Conservation (phyloP, 2,113 vertebrate species). For the Canis aureus region DNA sequence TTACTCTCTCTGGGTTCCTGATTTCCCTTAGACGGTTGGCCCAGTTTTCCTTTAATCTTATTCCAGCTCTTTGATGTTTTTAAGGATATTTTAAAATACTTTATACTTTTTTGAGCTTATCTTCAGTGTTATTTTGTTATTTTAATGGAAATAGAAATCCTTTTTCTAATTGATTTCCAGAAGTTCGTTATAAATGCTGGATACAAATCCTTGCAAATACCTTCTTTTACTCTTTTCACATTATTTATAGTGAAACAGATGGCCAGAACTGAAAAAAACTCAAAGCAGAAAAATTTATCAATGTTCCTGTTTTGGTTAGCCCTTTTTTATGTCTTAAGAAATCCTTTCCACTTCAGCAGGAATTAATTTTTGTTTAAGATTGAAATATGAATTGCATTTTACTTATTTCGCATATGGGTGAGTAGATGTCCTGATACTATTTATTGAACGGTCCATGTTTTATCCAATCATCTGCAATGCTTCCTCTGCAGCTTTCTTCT, state of each 20-base stretch:
- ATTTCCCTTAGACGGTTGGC: not conserved
- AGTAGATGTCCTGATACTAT: not conserved
- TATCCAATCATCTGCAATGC: not conserved
- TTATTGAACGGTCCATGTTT: not conserved
- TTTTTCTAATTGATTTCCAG: slow-evolving; percentile 31
- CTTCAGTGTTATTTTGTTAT: slow-evolving; percentile 4
- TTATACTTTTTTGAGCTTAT: not conserved
- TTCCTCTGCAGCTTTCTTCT: not conserved
- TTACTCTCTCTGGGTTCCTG: not conserved
- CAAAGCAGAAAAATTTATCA: slow-evolving; percentile 19
- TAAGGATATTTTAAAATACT: slow-evolving; percentile 27
- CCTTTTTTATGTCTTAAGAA: slow-evolving; percentile 44
- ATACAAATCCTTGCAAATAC: not conserved
- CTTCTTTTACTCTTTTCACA: not conserved
- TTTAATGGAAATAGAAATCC: slow-evolving; percentile 17
- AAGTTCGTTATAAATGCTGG: not conserved
- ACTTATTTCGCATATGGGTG: not conserved
- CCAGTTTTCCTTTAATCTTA: not conserved
- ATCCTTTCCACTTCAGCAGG: not conserved
- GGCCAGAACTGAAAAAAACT: not conserved
- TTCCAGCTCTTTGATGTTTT: not conserved
- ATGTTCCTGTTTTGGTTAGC: not conserved
- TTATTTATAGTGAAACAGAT: slow-evolving; percentile 44
- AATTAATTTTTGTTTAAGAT: not conserved
- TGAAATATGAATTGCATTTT: not conserved